Percentiles rank a stretch among this genome's conserved stretches.
phyloP scores from a whole-genome alignment of 2,888 invertebrate genomes.

The Drosophila anomelani region DNA sequence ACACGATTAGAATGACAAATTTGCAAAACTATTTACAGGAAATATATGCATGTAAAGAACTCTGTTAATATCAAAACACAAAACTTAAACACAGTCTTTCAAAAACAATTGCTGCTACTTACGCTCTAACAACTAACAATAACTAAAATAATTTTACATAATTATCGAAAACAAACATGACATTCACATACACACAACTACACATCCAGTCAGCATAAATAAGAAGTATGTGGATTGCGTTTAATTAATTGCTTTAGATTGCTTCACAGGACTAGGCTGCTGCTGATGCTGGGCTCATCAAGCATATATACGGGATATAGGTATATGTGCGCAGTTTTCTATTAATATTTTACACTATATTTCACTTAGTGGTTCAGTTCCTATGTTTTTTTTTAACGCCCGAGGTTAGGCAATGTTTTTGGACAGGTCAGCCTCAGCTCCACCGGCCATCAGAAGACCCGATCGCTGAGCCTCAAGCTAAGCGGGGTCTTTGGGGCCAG shows the following conservation, averaged over 20 bases:
- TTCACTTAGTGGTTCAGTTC: conserved; percentile 46
- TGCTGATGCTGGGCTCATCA: conserved; percentile 29
- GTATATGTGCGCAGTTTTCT: conserved; percentile 11
- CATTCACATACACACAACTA: conserved; percentile 23
- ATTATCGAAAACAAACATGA: conserved; percentile 30
- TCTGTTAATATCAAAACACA: conserved; percentile 58
- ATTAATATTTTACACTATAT: conserved; percentile 30
- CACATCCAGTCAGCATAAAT: conserved; percentile 38
- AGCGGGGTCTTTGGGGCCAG: conserved; percentile 91
- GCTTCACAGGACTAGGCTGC: conserved; percentile 46
- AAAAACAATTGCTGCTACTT: conserved; percentile 81
- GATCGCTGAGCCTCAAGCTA: conserved; percentile 88
- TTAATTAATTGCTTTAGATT: conserved; percentile 20
- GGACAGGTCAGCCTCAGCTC: background rate
- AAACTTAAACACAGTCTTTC: conserved; percentile 81
- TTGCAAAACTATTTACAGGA: conserved; percentile 30
- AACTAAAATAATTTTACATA: conserved; percentile 42
- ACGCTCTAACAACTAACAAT: conserved; percentile 58
- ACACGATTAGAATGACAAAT: conserved; percentile 30
- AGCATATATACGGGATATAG: conserved; percentile 8
- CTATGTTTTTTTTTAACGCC: conserved; percentile 27
- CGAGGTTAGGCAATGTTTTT: conserved; percentile 35
- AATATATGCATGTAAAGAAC: conserved; percentile 7
- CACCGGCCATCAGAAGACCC: conserved; percentile 78
- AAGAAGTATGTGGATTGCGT: conserved; percentile 20